Conservation (phyloP, 2,113 vertebrate species). For the Manacus vitellinus region DNA sequence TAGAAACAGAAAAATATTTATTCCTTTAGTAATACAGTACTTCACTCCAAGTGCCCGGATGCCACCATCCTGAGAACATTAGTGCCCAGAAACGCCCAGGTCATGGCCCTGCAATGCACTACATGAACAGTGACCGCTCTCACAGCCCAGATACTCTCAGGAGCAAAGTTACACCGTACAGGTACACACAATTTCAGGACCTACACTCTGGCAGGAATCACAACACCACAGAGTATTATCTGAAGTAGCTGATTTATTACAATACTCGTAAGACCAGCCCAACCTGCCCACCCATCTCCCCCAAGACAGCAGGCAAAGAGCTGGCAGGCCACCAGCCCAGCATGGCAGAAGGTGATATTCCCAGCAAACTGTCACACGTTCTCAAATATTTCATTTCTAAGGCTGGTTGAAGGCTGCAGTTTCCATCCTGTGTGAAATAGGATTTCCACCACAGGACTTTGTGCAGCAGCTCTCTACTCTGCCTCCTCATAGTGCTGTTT, state of each 20-base stretch:
- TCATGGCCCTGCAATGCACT: fast-evolving
- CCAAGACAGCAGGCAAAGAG: background rate
- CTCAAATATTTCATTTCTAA: constrained; percentile 39
- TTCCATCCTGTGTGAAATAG: background rate
- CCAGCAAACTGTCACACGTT: constrained; percentile 33
- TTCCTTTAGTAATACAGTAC: background rate
- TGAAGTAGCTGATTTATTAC: background rate
- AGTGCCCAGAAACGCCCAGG: background rate
- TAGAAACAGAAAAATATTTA: background rate
- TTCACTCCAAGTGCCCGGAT: background rate
- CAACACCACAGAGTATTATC: background rate
- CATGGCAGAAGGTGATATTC: background rate
- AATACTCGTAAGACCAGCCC: background rate
- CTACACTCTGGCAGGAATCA: background rate
- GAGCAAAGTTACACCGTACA: fast-evolving
- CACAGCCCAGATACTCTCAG: background rate
- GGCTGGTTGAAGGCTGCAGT: constrained; percentile 3
- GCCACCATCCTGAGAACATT: background rate
- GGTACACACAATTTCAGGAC: background rate
- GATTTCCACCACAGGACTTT: background rate
- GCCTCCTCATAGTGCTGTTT: background rate
- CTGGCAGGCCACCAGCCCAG: background rate
- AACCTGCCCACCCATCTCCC: background rate
- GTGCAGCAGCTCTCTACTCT: background rate
- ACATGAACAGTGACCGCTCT: background rate